These are phyloP conservation scores for Sericinus montela DNA, from an alignment of 2,888 invertebrate species.

Conservation along the genomic window DNA sequence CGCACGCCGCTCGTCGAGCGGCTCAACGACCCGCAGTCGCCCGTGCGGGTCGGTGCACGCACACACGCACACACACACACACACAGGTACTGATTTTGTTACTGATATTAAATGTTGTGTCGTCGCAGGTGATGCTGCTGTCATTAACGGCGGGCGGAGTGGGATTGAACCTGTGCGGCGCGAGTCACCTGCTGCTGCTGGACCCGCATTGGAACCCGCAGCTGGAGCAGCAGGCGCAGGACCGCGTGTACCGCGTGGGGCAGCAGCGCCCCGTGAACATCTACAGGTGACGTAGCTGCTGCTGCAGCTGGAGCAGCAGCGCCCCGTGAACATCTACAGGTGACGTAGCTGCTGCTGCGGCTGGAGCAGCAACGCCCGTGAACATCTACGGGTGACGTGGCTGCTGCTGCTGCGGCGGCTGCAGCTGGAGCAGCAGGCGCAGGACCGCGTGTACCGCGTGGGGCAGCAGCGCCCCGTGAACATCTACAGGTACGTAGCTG, in stretches of 20 bases:
- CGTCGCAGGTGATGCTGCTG: constrained; percentile 83
- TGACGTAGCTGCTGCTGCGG: no score
- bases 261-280: constrained; percentile 90
- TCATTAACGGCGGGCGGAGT: constrained; percentile 97
- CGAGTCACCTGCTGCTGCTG: constrained; percentile 92
- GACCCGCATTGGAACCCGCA: constrained; percentile 99
- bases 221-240: constrained; percentile 95
- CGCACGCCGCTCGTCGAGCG: constrained; percentile 84
- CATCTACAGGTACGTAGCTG: constrained; percentile 89
- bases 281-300: constrained; percentile 87
- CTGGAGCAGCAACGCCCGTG: no score
- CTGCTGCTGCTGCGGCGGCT: constrained; percentile 97
- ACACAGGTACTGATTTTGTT: not conserved
- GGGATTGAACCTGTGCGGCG: constrained; percentile 95
- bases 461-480: constrained; percentile 91
- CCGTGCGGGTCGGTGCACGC: constrained; percentile 68
- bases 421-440: constrained; percentile 95
- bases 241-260: constrained; percentile 94
- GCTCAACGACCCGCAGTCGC: constrained; percentile 82
- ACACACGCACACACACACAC: not conserved
- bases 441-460: constrained; percentile 94
- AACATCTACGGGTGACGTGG: constrained; percentile 96
- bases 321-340: no score
- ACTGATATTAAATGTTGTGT: not conserved
- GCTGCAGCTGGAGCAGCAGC: not conserved